Evolutionary conservation across 2,113 vertebrate species (phyloP).

Genomic region (Poecilia latipinna): DNA sequence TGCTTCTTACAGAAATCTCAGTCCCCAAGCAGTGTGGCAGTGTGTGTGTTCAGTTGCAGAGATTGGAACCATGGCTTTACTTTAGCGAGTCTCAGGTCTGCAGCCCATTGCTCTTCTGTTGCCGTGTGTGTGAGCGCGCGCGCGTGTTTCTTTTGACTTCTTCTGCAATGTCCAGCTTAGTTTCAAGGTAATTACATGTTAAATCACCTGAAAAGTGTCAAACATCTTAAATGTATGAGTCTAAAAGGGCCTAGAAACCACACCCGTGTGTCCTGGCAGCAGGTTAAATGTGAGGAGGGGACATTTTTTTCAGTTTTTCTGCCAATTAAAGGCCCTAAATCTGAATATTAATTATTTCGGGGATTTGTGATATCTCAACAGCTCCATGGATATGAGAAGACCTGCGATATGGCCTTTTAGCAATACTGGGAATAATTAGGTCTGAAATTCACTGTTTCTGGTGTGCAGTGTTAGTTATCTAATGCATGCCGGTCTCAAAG

Average conservation of each 20-base stretch:
- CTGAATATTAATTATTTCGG: slow-evolving; percentile 65
- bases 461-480: slow-evolving; percentile 35
- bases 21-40: slow-evolving; percentile 9
- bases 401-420: slow-evolving; percentile 55
- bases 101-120: slow-evolving; percentile 6
- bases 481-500: slow-evolving; percentile 38
- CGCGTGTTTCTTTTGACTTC: background rate
- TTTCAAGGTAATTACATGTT: slow-evolving; percentile 53
- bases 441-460: slow-evolving; percentile 57
- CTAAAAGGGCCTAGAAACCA: slow-evolving; percentile 29
- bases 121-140: background rate
- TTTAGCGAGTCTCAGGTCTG: slow-evolving; percentile 19
- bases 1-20: slow-evolving; percentile 11
- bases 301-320: slow-evolving; percentile 39
- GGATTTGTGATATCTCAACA: slow-evolving; percentile 49
- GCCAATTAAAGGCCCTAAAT: slow-evolving; percentile 60
- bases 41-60: background rate
- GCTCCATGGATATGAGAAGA: slow-evolving; percentile 51
- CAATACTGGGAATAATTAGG: slow-evolving; percentile 58
- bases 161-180: slow-evolving; percentile 35
- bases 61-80: background rate
- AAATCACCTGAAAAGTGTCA: slow-evolving; percentile 55
- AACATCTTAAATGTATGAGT: slow-evolving; percentile 46
- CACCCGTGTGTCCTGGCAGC: slow-evolving; percentile 34
- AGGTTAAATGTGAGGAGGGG: slow-evolving; percentile 42